Conservation (phyloP, 2,797 vertebrate genomes). For the Chiroxiphia lanceolata region DNA sequence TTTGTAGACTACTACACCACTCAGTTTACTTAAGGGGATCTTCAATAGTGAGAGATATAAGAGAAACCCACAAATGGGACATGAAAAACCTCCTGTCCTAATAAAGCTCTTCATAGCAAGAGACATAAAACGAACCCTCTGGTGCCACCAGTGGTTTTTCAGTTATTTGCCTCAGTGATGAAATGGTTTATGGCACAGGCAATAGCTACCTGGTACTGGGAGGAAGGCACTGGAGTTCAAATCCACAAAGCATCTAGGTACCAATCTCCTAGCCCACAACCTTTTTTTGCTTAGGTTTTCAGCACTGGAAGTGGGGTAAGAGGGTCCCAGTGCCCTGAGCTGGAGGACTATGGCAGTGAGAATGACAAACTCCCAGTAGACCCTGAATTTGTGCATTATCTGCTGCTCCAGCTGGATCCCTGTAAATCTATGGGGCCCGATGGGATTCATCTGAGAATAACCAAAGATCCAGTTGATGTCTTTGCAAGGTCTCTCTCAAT, state of each 20-base stretch:
- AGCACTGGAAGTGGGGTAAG: fast-evolving
- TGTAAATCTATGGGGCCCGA: fast-evolving
- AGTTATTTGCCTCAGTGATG: not conserved
- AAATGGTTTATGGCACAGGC: not conserved
- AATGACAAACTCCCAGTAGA: not conserved
- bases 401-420: not conserved
- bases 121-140: not conserved
- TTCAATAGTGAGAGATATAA: not conserved
- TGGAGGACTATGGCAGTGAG: not conserved
- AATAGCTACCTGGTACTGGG: not conserved
- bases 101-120: not conserved
- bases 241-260: not conserved
- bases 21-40: not conserved
- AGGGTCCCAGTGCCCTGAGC: not conserved
- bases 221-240: not conserved
- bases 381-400: not conserved
- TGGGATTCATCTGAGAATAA: not conserved
- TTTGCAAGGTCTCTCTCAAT: not conserved
- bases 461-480: not conserved
- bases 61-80: not conserved
- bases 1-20: not conserved
- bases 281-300: not conserved
- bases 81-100: not conserved
- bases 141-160: not conserved
- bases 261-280: not conserved